Percentiles rank a stretch among this genome's conserved stretches.
These are phyloP conservation scores for Heterochromis multidens DNA, from an alignment of 2,113 vertebrate species.

Conservation along the genomic window DNA sequence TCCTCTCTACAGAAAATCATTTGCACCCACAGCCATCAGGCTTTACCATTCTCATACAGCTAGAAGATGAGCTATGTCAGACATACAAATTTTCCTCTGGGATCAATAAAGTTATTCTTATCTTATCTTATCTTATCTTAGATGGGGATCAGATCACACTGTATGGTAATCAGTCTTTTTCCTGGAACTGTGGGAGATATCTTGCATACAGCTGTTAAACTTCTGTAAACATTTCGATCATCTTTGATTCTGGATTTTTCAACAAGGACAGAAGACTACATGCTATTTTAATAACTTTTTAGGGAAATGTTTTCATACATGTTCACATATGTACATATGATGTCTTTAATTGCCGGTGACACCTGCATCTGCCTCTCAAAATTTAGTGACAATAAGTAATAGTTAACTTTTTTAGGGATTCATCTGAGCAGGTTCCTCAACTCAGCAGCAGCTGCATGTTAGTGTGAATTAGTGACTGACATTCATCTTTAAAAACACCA, in stretches of 20 bases:
- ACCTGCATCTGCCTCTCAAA: background rate
- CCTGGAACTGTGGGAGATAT: too few species aligned
- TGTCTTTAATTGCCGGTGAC: too few species aligned
- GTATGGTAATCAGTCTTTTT: too few species aligned
- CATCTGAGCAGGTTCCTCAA: background rate
- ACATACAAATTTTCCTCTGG: too few species aligned
- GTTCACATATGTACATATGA: background rate
- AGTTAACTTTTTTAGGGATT: background rate
- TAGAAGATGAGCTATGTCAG: too few species aligned
- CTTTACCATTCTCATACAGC: too few species aligned
- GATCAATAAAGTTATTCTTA: too few species aligned
- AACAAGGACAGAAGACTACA: background rate
- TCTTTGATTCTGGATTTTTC: background rate
- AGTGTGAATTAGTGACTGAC: background rate
- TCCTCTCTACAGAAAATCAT: too few species aligned
- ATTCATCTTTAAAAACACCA: background rate
- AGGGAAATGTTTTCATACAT: background rate
- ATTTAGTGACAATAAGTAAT: background rate
- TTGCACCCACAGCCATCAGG: too few species aligned
- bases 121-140: too few species aligned
- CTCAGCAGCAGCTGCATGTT: slow-evolving; percentile 41
- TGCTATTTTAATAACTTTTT: background rate
- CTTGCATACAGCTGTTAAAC: background rate
- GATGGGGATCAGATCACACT: too few species aligned
- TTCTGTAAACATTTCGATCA: background rate